Evolutionary conservation across 2,797 vertebrate species (phyloP), one percentile per base, ranked within the genome.

Genomic region (Clarias platycephalus): DNA sequence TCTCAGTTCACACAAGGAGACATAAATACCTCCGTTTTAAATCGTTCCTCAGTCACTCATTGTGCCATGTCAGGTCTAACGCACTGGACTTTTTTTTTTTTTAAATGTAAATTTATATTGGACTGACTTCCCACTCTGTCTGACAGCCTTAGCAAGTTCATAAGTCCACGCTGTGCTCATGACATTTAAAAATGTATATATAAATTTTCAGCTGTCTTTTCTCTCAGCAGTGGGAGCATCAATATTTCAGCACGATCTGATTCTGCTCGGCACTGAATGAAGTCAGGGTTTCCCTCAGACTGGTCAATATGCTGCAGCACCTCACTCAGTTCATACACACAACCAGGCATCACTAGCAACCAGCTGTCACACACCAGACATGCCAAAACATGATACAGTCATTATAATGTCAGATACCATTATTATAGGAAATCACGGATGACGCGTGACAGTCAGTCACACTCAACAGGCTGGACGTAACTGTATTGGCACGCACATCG

Each of bases 241-340:
- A 91, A 93, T 93, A 94, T 93, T 93, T 91, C 90, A 91, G 90
- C 88, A 70, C 87, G 81, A 55, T 63, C 79, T 24, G 74, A 89
- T 92, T 87, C 86, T 88, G 91, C 90, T 90, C 83, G 86, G 10
- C 84, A 72, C 82, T 90, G 89, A 92, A 91, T 91, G 90, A 91
- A 94, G 91, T 93, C 91, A 91, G 89, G 34, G 75, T 83, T 90
- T 88, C 88, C 86, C 83, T 85, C 77, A 75, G 53, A 84, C 85
- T 84, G 60, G 85, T 92, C 90, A 83, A 91, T 93, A 91, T 37
- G 57, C 71, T 7, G 49, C 75, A 49, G 57, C n/a, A 28, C 24
- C 70, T 72, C 31, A 49, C 37, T 18, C 60, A 20, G 67, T 37
- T 75, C 82, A 57, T 58, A 63, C 60, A 57, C 87, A 78, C 75